Conservation (phyloP, 2,113 vertebrate genomes). For the Daboia siamensis region DNA sequence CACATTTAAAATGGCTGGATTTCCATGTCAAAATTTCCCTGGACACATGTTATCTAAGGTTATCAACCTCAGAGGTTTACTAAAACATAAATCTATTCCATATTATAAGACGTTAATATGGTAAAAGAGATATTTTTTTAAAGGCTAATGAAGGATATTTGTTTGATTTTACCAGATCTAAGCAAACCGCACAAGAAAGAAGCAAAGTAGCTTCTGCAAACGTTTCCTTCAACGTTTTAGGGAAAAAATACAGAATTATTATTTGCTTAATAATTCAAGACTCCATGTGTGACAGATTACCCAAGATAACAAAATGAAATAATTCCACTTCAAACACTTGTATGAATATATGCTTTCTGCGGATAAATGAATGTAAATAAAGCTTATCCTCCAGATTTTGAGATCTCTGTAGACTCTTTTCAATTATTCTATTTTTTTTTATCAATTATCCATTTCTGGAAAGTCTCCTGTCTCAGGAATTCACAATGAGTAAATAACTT, state of each 20-base stretch:
- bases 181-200: neutral
- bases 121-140: neutral
- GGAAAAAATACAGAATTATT: neutral
- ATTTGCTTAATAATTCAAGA: neutral
- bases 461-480: neutral
- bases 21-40: neutral
- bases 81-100: neutral
- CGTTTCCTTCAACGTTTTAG: neutral
- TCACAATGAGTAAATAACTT: neutral
- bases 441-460: neutral
- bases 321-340: neutral
- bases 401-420: neutral
- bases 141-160: neutral
- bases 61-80: neutral
- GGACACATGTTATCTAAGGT: neutral
- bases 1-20: neutral
- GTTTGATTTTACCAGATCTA: neutral
- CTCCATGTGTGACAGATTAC: neutral
- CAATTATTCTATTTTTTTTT: neutral
- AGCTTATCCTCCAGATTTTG: neutral
- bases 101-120: neutral
- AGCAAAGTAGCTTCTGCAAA: neutral
- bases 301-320: neutral
- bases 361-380: neutral
- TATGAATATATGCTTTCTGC: neutral